Percentiles rank a stretch among this genome's conserved stretches.
Conservation (phyloP, 2,113 vertebrate species). For the Pheucticus melanocephalus region DNA sequence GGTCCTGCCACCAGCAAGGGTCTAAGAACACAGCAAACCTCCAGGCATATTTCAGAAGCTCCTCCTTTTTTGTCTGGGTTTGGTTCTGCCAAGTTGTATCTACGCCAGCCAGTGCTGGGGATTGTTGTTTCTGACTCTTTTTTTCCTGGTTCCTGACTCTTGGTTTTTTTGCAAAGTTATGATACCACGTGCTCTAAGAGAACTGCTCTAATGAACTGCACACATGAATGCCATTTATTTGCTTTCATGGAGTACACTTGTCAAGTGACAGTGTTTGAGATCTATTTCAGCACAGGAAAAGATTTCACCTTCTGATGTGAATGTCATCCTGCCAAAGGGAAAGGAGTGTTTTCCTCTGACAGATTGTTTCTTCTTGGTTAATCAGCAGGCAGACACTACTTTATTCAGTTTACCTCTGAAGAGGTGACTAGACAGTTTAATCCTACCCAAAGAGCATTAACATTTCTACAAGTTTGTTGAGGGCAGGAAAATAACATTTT, state of each 20-base stretch:
- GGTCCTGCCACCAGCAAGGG: not conserved
- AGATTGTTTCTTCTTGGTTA: not conserved
- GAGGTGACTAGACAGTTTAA: not conserved
- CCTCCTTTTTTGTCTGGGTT: not conserved
- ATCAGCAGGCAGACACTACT: not conserved
- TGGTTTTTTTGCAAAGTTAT: not conserved
- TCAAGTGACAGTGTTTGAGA: not conserved
- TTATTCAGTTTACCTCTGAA: not conserved
- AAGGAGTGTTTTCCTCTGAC: not conserved
- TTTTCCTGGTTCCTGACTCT: not conserved
- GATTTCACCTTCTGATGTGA: not conserved
- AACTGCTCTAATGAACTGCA: not conserved
- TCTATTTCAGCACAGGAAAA: not conserved
- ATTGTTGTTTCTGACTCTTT: not conserved
- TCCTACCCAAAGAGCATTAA: not conserved
- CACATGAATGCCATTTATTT: not conserved
- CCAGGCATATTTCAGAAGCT: not conserved
- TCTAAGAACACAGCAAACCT: not conserved
- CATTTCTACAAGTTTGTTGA: not conserved
- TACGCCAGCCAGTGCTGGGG: not conserved
- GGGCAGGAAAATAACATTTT: not conserved
- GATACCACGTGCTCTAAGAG: accelerated
- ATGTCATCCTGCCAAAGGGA: not conserved
- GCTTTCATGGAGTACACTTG: not conserved
- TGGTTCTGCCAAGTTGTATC: not conserved